Base-by-base conservation (phyloP, 2,888 invertebrate genomes). In the Eilema griseolum region DNA sequence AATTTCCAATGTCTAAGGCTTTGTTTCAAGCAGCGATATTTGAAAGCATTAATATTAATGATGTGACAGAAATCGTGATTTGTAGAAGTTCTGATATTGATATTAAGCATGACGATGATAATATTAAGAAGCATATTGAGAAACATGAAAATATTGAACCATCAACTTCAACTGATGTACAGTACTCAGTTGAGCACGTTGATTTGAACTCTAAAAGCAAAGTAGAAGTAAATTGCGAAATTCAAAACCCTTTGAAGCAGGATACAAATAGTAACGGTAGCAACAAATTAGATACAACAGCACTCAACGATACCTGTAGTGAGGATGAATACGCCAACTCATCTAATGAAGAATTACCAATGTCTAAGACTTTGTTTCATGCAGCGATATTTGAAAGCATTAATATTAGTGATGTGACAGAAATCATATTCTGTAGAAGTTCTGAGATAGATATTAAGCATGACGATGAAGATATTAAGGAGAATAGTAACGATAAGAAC, bases 391-490 rank as follows among this genome's bases (percentile, higher is more conserved):
- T 28, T 16, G 4, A 26, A 59, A 12, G 79, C 56, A 74, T 85
- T 7, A 81, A 83, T 57, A 77, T 86, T n/a, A 79, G 85, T 76
- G 78, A 85, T 11, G 82, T 81, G 77, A 80, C 68, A 2, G 79
- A 83, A 65, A 81, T 73, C 0, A 83, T 74, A 16, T 80, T 75
- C 67, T 84, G 84, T 64, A 84, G 81, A 65, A 82, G 76, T 74
- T 85, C 81, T 73, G 75, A 71, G 0, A 46, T 62, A 24, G 72
- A 71, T 41, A 31, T 86, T 23, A 61, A 67, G 41, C 83, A 83
- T 52, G 67, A 80, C 60, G 67, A 16, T 20, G 64, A 63, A 20
- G 65, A 74, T 33, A 78, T 87, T 31, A 78, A 82, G 11, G 59
- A 69, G 4, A 8, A 62, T 8, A 23, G 16, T 41, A 26, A 23